Percentiles rank a stretch among this genome's conserved stretches.
Evolutionary conservation across 2,797 vertebrate genomes (phyloP).

Genomic region (Chelon auratus): DNA sequence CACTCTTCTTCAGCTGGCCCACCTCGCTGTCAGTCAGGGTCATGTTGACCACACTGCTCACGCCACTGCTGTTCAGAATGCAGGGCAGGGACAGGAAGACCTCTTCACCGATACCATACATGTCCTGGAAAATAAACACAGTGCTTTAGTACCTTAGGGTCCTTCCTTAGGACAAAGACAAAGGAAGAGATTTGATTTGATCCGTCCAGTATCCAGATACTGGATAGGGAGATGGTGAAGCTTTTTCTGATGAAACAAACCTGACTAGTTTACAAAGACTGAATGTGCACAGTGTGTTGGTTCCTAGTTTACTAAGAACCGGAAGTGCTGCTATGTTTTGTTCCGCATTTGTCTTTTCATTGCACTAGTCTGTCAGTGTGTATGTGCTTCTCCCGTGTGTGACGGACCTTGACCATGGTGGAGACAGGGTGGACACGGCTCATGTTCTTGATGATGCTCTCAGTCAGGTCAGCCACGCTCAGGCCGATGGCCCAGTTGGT

Average conservation of each 20-base stretch:
- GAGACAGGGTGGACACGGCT: conserved; percentile 92
- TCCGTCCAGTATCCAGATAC: too few species aligned
- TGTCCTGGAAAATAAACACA: conserved; percentile 80
- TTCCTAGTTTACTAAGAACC: too few species aligned
- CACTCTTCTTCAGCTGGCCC: conserved; percentile 91
- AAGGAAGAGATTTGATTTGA: too few species aligned
- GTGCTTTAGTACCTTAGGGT: too few species aligned
- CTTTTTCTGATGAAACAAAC: too few species aligned
- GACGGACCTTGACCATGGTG: conserved; percentile 94
- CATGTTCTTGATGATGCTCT: conserved; percentile 93
- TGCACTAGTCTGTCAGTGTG: not conserved
- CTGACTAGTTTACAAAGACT: too few species aligned
- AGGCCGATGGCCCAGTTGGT: conserved; percentile 99
- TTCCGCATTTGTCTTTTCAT: too few species aligned
- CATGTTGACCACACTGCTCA: conserved; percentile 93
- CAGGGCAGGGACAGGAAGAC: conserved; percentile 96
- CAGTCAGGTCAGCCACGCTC: conserved; percentile 93
- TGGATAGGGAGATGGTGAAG: too few species aligned
- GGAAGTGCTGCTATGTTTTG: too few species aligned
- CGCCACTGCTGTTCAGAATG: conserved; percentile 88
- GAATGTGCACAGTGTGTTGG: too few species aligned
- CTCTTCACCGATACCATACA: conserved; percentile 91
- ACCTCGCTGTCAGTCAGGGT: conserved; percentile 92
- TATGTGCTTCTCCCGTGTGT: not conserved
- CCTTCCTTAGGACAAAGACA: too few species aligned